Conservation (phyloP, 1,140 invertebrate species). For the Steinernema feltiae region DNA sequence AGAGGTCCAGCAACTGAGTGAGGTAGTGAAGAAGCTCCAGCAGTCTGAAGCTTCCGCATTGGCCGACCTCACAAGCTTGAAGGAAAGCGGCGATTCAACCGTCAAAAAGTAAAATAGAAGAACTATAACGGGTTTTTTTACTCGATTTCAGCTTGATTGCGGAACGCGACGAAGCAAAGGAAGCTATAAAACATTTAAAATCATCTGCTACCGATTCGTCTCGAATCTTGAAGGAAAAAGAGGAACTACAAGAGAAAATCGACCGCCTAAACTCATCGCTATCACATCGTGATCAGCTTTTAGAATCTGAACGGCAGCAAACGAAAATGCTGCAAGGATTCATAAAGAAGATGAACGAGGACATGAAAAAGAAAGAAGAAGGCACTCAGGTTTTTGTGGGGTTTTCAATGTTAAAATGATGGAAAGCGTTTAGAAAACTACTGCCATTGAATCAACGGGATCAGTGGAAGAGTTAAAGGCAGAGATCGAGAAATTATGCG, state of each 20-base stretch:
- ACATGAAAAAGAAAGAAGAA: constrained; percentile 21
- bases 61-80: too few relatives aligned
- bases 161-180: too few relatives aligned
- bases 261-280: constrained; percentile 18
- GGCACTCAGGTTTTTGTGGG: constrained; percentile 16
- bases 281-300: constrained; percentile 10
- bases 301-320: constrained; percentile 12
- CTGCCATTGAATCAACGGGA: too few relatives aligned
- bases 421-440: too few relatives aligned
- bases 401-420: background rate
- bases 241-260: constrained; percentile 33
- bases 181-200: too few relatives aligned
- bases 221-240: constrained; percentile 20
- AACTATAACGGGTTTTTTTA: too few relatives aligned
- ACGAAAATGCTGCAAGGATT: constrained; percentile 18
- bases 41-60: background rate
- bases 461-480: background rate
- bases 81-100: too few relatives aligned
- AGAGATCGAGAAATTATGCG: background rate
- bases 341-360: constrained; percentile 18
- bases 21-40: constrained; percentile 42
- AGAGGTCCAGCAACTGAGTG: background rate
- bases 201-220: too few relatives aligned
- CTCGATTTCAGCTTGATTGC: too few relatives aligned
- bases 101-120: too few relatives aligned